phyloP scores from a whole-genome alignment of 2,797 vertebrate species.

The Lepus oiostolus region DNA sequence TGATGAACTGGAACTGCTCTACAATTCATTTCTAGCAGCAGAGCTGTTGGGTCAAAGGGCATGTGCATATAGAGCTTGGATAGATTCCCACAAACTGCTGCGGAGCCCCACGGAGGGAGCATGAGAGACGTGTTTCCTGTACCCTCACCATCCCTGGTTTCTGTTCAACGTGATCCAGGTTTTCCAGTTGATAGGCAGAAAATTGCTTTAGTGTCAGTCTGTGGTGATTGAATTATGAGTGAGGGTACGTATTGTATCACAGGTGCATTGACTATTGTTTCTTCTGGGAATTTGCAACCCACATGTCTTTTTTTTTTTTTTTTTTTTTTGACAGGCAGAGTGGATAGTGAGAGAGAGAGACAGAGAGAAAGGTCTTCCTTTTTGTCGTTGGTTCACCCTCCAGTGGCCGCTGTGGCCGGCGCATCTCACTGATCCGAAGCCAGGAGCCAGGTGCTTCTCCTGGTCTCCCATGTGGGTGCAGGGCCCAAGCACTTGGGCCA shows the following conservation, averaged over 20 bases:
- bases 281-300: neutral
- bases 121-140: neutral
- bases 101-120: neutral
- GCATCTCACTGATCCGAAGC: too few species aligned
- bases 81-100: neutral
- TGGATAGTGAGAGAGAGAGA: too few species aligned
- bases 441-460: too few species aligned
- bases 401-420: too few species aligned
- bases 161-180: neutral
- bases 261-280: neutral
- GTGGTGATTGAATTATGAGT: neutral
- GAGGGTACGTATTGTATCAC: neutral
- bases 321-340: too few species aligned
- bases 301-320: neutral
- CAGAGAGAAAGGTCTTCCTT: too few species aligned
- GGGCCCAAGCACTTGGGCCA: too few species aligned
- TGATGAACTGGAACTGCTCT: neutral
- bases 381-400: too few species aligned
- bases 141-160: neutral
- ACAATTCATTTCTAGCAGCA: neutral
- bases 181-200: neutral
- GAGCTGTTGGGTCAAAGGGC: neutral
- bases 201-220: neutral
- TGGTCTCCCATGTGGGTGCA: too few species aligned
- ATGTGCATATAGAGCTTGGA: neutral